Base-by-base conservation (phyloP, 2,888 invertebrate genomes). In the Hymenopus coronatus region DNA sequence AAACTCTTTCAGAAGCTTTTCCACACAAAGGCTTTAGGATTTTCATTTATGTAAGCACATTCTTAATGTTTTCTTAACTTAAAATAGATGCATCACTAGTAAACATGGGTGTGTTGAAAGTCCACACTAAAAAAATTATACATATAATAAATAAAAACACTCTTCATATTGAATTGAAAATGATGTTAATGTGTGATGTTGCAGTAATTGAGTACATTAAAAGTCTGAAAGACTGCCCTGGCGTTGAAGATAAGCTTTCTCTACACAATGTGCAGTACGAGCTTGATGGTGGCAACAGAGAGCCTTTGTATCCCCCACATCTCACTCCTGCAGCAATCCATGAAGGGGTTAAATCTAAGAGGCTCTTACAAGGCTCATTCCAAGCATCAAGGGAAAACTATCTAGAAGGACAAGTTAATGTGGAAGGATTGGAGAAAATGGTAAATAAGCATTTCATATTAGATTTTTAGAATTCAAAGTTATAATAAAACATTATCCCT, bases 341-440 rank as follows among this genome's bases (percentile, higher is more conserved):
- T 90, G 94, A 95, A 0, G 98, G 98, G 0, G 95, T 99, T 84
- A 96, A 97, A 92, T 95, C 94, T 90, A 97, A 97, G 1, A 95
- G 94, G 91, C 93, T 97, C 8, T 92, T 96, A 83, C 98, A 94
- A 91, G 99, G 98, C 0, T 95, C 96, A 0, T 98, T 97, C 92
- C 94, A 96, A 92, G 97, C 98, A 0, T 98, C 98, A 0, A 94
- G 98, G 88, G 98, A 99, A 92, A 99, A 99, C 93, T 99, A 97
- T 92, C 94, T 99, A 25, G 99, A 99, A 93, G 99, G 98, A 15
- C 96, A 95, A 90, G 98, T 98, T 14, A 96, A 95, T 92, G 96
- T 98, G 2, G 97, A 97, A 92, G 95, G 96, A 25, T 95, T 95
- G 92, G 97, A 98, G 70, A 96, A 97, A 93, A 95, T 96, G 92